Percentiles rank a stretch among this genome's conserved stretches.
phyloP scores from a whole-genome alignment of 2,888 invertebrate species.

The Blastobasis lacticolella region DNA sequence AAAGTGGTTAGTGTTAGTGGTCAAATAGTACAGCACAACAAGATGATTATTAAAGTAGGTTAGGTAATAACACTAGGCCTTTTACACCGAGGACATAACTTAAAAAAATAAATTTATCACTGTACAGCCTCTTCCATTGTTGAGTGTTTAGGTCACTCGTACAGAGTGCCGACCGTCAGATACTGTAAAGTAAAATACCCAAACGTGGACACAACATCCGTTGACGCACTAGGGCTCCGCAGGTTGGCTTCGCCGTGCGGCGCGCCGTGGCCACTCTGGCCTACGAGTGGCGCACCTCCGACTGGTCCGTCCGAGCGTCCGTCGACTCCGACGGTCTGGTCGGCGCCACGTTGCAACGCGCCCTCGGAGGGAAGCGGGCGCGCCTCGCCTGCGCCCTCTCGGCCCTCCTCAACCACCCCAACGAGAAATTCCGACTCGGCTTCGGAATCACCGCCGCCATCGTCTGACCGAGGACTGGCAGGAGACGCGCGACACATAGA shows the following conservation, averaged over 20 bases:
- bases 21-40: too few relatives aligned
- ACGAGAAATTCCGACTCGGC: constrained; percentile 63
- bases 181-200: too few relatives aligned
- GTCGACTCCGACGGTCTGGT: constrained; percentile 63
- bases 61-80: too few relatives aligned
- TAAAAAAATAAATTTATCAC: too few relatives aligned
- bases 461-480: constrained; percentile 18
- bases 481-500: too few relatives aligned
- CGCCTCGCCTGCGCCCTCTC: constrained; percentile 56
- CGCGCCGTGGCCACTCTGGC: constrained; percentile 57
- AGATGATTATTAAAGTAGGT: too few relatives aligned
- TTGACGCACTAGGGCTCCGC: neutral
- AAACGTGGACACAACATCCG: too few relatives aligned
- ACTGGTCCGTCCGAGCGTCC: constrained; percentile 59
- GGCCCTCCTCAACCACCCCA: constrained; percentile 64
- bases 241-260: constrained; percentile 57
- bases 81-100: too few relatives aligned
- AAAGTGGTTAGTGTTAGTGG: too few relatives aligned
- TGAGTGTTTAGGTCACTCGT: too few relatives aligned
- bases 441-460: constrained; percentile 58
- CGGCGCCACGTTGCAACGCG: constrained; percentile 54
- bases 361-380: constrained; percentile 49
- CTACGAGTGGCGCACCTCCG: constrained; percentile 54
- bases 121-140: too few relatives aligned
- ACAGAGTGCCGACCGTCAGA: too few relatives aligned